Evolutionary conservation across 2,888 invertebrate species (phyloP).

Genomic region (Baronia brevicornis): DNA sequence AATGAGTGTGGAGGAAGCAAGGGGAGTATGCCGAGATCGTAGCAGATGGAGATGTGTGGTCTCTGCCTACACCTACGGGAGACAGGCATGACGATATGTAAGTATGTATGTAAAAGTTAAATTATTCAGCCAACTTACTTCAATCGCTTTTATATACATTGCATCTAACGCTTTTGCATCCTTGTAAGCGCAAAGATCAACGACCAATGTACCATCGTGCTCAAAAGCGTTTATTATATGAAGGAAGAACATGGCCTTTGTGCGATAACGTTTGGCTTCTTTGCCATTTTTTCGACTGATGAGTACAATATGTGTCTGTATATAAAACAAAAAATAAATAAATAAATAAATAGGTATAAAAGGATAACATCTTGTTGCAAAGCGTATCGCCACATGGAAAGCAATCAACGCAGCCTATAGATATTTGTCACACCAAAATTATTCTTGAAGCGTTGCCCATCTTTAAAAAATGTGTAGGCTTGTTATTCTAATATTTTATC

Average conservation of each 20-base stretch:
- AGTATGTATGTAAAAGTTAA: constrained; percentile 4
- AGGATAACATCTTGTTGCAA: background rate
- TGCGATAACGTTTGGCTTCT: constrained; percentile 49
- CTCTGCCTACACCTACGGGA: no score
- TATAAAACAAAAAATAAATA: constrained; percentile 22
- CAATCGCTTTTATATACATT: constrained; percentile 88
- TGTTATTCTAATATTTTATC: no score
- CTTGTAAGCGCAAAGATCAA: constrained; percentile 89
- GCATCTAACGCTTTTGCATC: constrained; percentile 89
- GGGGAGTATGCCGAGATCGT: no score
- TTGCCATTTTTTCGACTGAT: constrained; percentile 77
- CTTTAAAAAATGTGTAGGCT: no score
- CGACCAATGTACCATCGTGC: constrained; percentile 77
- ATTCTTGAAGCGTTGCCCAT: no score
- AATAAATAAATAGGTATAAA: background rate
- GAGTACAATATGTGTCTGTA: constrained; percentile 80
- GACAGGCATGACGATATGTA: no score
- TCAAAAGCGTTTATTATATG: constrained; percentile 93
- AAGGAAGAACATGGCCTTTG: constrained; percentile 85
- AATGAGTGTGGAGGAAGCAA: no score
- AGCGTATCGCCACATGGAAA: no score
- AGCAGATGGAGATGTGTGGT: no score
- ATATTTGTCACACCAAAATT: no score
- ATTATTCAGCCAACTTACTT: constrained; percentile 60
- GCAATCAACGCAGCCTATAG: no score